Conservation (phyloP, 2,113 vertebrate species). For the Lasiurus borealis region DNA sequence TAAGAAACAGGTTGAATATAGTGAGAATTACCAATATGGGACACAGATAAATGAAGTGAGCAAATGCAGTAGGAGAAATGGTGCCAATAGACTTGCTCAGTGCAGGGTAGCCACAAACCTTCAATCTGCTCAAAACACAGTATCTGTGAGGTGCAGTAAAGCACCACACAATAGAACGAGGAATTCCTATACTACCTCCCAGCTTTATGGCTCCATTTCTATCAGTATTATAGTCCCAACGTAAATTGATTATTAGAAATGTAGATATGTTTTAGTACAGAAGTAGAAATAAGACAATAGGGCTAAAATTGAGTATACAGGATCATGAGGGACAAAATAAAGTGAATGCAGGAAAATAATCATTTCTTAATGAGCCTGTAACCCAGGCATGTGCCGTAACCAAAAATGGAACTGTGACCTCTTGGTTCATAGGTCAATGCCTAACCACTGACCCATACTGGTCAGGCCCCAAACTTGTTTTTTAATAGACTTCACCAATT, state of each 20-base stretch:
- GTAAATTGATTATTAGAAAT: not conserved
- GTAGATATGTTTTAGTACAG: not conserved
- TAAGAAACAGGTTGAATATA: not conserved
- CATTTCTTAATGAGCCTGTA: not conserved
- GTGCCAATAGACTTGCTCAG: not conserved
- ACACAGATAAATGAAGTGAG: not conserved
- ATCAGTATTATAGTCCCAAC: not conserved
- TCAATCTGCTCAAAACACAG: not conserved
- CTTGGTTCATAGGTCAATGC: too few species aligned
- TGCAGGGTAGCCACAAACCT: not conserved
- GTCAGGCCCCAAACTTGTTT: not conserved
- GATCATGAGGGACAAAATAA: not conserved
- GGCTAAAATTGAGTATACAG: not conserved
- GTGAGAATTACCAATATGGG: not conserved
- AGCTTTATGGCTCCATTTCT: not conserved
- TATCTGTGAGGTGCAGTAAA: not conserved
- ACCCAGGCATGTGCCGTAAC: too few species aligned
- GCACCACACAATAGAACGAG: not conserved
- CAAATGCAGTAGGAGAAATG: not conserved
- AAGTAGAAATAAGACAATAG: not conserved
- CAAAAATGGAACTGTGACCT: too few species aligned
- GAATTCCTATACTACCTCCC: not conserved
- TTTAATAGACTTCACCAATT: not conserved
- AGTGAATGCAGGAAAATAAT: not conserved
- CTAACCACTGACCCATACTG: too few species aligned